phyloP scores from a whole-genome alignment of 2,797 vertebrate species.

The Adelosebastes latens region DNA sequence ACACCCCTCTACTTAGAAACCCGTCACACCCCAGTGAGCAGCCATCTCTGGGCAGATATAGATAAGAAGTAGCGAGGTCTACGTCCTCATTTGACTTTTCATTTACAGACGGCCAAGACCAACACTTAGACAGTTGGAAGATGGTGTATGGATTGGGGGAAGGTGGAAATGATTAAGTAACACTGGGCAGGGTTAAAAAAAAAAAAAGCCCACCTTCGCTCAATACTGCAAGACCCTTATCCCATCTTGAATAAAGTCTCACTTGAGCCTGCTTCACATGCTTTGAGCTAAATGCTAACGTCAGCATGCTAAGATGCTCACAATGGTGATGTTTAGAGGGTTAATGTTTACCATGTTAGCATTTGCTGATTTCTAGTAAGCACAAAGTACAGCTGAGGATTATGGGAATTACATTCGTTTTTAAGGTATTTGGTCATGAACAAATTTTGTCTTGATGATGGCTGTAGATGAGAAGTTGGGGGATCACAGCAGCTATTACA shows the following conservation, averaged over 20 bases:
- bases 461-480: too few relatives aligned
- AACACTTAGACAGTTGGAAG: constrained; percentile 28
- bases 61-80: not conserved
- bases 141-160: not conserved
- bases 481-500: not conserved
- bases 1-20: constrained; percentile 49
- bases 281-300: not conserved
- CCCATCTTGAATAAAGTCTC: not conserved
- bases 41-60: not conserved
- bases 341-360: not conserved
- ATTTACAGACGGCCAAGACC: constrained; percentile 18
- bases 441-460: not conserved
- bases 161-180: not conserved
- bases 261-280: not conserved
- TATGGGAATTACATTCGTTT: not conserved
- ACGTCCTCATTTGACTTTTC: constrained; percentile 1
- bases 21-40: not conserved
- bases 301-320: not conserved
- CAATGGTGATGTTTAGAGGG: not conserved
- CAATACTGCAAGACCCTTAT: not conserved
- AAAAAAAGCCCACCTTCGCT: not conserved
- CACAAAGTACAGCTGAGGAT: not conserved
- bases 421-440: not conserved
- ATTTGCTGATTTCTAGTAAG: not conserved
- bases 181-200: not conserved